phyloP scores from a whole-genome alignment of 2,113 vertebrate species.

The Gambusia affinis region DNA sequence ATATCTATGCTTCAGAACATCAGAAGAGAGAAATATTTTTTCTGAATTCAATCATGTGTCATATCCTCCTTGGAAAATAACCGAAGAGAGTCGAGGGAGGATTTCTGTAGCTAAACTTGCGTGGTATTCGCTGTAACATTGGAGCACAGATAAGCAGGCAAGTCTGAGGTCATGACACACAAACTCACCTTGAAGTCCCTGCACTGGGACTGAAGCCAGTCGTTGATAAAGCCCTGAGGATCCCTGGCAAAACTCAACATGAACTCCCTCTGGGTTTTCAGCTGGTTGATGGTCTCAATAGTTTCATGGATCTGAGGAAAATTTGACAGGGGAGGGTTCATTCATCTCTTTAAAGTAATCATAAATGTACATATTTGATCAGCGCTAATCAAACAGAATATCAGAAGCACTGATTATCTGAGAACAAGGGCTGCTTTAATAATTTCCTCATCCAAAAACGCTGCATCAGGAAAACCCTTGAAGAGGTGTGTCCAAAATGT shows the following conservation, averaged over 20 bases:
- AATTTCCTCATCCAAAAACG: not conserved
- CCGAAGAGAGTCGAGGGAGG: not conserved
- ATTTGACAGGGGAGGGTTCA: not conserved
- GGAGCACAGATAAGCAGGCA: not conserved
- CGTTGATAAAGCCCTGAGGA: conserved; percentile 99
- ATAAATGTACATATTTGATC: not conserved
- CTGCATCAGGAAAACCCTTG: too few relatives aligned
- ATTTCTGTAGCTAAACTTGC: not conserved
- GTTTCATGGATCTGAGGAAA: conserved; percentile 94
- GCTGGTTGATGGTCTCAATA: conserved; percentile 99
- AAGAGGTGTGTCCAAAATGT: not conserved
- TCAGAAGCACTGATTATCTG: not conserved
- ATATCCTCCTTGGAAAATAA: not conserved
- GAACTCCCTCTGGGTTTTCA: conserved; percentile 99
- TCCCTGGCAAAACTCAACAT: conserved; percentile 99
- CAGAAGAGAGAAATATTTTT: not conserved
- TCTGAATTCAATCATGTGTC: not conserved
- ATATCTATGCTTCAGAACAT: not conserved
- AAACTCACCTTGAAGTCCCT: conserved; percentile 92
- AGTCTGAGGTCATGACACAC: not conserved
- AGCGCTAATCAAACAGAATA: not conserved
- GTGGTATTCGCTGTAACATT: not conserved
- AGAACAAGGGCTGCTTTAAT: not conserved
- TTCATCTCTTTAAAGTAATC: not conserved
- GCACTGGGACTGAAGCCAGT: conserved; percentile 99